Evolutionary conservation across 2,888 invertebrate genomes (phyloP).

Genomic region (Seira sanloemensis): DNA sequence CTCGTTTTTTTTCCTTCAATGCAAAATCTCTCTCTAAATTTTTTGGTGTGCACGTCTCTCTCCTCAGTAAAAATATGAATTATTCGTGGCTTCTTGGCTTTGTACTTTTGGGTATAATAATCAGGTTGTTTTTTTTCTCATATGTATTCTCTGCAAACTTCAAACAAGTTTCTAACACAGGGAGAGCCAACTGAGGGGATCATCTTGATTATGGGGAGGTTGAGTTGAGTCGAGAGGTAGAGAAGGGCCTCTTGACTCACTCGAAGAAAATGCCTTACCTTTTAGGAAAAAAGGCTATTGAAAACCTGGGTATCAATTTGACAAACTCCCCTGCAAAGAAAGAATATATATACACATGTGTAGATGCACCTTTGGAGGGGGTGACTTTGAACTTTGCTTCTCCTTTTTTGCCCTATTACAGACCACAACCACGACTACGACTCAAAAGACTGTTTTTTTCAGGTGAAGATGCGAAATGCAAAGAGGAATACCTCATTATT

Average conservation of each 20-base stretch:
- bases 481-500: slow-evolving; percentile 31
- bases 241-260: slow-evolving; percentile 12
- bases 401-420: not conserved
- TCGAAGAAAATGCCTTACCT: not conserved
- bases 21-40: too few relatives aligned
- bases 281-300: not conserved
- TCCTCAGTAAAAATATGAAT: slow-evolving; percentile 44
- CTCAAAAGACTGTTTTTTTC: not conserved
- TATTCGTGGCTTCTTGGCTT: slow-evolving; percentile 59
- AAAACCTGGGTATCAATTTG: not conserved
- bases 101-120: slow-evolving; percentile 34
- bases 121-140: slow-evolving; percentile 29
- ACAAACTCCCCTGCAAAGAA: not conserved
- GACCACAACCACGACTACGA: not conserved
- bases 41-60: not conserved
- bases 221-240: not conserved
- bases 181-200: not conserved
- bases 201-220: not conserved
- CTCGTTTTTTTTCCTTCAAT: slow-evolving; percentile 21
- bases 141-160: slow-evolving; percentile 38
- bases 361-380: not conserved
- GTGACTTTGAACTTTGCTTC: slow-evolving; percentile 47
- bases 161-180: slow-evolving; percentile 57
- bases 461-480: not conserved
- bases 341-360: not conserved